Percentiles rank a stretch among this genome's conserved stretches.
These are phyloP conservation scores for Pachliopta kotzebuea DNA, from an alignment of 2,888 invertebrate species.

Conservation along the genomic window DNA sequence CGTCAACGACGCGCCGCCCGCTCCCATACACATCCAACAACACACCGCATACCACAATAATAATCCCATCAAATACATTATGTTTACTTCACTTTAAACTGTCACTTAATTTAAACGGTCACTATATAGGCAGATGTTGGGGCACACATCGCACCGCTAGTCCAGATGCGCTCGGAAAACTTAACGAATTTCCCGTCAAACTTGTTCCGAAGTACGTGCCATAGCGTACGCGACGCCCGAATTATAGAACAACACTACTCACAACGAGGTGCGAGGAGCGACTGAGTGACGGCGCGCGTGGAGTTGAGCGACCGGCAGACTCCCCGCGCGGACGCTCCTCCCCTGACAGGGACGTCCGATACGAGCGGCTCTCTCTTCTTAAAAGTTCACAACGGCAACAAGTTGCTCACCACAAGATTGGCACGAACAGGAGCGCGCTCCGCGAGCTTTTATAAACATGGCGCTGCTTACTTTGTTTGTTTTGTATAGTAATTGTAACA, in stretches of 20 bases:
- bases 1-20: slow-evolving; percentile 70
- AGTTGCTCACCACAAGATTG: slow-evolving; percentile 78
- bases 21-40: slow-evolving; percentile 64
- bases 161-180: slow-evolving; percentile 71
- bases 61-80: slow-evolving; percentile 73
- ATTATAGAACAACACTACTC: slow-evolving; percentile 48
- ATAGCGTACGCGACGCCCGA: slow-evolving; percentile 67
- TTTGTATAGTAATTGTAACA: slow-evolving; percentile 74
- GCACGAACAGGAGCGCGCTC: slow-evolving; percentile 79
- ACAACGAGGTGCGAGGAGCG: slow-evolving; percentile 54
- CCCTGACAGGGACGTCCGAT: slow-evolving; percentile 67
- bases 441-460: slow-evolving; percentile 79
- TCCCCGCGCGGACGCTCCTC: slow-evolving; percentile 74
- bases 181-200: slow-evolving; percentile 78
- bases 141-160: slow-evolving; percentile 72
- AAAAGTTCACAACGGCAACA: slow-evolving; percentile 78
- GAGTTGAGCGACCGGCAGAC: slow-evolving; percentile 71
- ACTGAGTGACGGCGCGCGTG: slow-evolving; percentile 64
- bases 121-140: slow-evolving; percentile 61
- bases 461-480: slow-evolving; percentile 76
- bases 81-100: slow-evolving; percentile 72
- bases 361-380: slow-evolving; percentile 53
- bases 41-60: slow-evolving; percentile 64
- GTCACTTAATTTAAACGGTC: slow-evolving; percentile 74
- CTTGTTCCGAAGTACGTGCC: slow-evolving; percentile 77